Conservation (phyloP, 2,888 invertebrate genomes). For the Elysia crispata region DNA sequence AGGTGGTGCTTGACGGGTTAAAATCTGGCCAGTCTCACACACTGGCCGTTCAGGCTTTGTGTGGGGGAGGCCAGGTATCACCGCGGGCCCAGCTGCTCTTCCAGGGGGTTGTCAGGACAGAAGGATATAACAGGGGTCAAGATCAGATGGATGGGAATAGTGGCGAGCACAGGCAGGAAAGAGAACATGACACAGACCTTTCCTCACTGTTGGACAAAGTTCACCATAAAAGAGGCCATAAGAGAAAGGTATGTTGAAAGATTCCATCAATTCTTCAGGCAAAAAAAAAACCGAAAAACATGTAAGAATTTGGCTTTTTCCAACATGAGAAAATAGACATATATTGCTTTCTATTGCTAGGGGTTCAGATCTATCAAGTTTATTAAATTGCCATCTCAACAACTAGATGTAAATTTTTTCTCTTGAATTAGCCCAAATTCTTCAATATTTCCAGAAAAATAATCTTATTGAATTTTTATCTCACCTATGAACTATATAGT, state of each 20-base stretch:
- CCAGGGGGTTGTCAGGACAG: conserved; percentile 59
- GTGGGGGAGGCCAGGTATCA: conserved; percentile 64
- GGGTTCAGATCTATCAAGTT: too few relatives aligned
- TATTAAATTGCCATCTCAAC: too few relatives aligned
- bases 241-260: conserved; percentile 59
- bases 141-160: conserved; percentile 54
- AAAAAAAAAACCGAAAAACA: too few relatives aligned
- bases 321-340: too few relatives aligned
- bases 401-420: too few relatives aligned
- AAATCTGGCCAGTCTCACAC: conserved; percentile 62
- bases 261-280: too few relatives aligned
- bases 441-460: too few relatives aligned
- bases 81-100: conserved; percentile 59
- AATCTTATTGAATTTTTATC: too few relatives aligned
- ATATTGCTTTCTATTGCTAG: too few relatives aligned
- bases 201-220: conserved; percentile 58
- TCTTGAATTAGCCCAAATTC: too few relatives aligned
- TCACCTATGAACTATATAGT: too few relatives aligned
- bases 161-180: conserved; percentile 22
- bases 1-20: conserved; percentile 67
- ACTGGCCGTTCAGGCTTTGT: conserved; percentile 69
- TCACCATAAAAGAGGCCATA: conserved; percentile 58
- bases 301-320: too few relatives aligned
- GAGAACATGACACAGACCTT: conserved; percentile 55
- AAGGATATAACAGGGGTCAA: conserved; percentile 46